phyloP scores from a whole-genome alignment of 2,113 vertebrate genomes.

The Nibea albiflora region DNA sequence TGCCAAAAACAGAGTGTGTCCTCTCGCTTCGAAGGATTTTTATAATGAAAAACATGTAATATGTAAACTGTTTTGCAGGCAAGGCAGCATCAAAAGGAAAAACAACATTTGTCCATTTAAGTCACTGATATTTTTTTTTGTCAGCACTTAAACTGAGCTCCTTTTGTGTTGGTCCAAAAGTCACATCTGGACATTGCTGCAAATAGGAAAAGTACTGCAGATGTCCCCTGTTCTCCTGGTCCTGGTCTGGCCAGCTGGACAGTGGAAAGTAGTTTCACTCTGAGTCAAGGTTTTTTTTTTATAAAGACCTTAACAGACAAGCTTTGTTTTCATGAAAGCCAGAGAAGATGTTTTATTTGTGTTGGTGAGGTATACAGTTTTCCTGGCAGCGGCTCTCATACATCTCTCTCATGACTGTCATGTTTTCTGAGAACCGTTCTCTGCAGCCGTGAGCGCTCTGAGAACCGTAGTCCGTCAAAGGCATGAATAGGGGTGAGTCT shows the following conservation, averaged over 20 bases:
- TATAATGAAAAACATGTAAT: not conserved
- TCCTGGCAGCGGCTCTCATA: not conserved
- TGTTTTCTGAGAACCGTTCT: conserved; percentile 8
- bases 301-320: not conserved
- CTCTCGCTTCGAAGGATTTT: not conserved
- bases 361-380: not conserved
- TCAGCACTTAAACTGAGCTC: not conserved
- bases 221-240: not conserved
- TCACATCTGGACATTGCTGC: conserved; percentile 4
- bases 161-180: not conserved
- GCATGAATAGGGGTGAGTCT: conserved; percentile 6
- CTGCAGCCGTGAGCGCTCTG: conserved; percentile 16
- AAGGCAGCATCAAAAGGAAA: not conserved
- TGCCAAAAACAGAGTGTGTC: not conserved
- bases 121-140: too few relatives aligned
- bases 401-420: not conserved
- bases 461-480: conserved; percentile 28
- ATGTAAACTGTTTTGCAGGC: not conserved
- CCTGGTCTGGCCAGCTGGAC: conserved; percentile 1
- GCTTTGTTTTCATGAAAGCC: not conserved
- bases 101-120: too few relatives aligned
- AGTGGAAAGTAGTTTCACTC: not conserved
- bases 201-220: not conserved
- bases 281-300: not conserved
- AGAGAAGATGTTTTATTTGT: not conserved